Evolutionary conservation across 2,888 invertebrate species (phyloP).

Genomic region (Oxycera nigricornis): DNA sequence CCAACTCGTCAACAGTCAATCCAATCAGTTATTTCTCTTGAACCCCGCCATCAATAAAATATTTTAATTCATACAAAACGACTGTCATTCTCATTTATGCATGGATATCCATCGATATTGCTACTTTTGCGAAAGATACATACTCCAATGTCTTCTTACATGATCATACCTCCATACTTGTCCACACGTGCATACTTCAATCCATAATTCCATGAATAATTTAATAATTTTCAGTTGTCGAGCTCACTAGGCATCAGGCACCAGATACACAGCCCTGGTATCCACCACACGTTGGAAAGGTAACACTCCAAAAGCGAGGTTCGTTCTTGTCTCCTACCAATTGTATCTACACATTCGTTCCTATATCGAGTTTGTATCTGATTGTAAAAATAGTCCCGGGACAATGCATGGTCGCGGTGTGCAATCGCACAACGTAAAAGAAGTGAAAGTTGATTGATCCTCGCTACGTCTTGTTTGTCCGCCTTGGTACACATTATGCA

Average conservation of each 20-base stretch:
- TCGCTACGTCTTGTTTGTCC: constrained; percentile 42
- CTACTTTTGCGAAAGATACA: constrained; percentile 8
- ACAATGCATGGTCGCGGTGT: constrained; percentile 11
- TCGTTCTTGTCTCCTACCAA: not conserved
- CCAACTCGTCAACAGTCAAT: not conserved
- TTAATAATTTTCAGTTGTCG: constrained; percentile 26
- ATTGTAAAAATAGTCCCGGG: not conserved
- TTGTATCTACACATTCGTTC: not conserved
- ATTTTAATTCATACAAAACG: constrained; percentile 45
- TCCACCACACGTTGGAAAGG: not conserved
- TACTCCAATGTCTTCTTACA: constrained; percentile 1
- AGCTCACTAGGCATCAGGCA: not conserved
- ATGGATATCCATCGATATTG: constrained; percentile 45
- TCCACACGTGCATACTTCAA: constrained; percentile 2
- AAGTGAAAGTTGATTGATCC: constrained; percentile 48
- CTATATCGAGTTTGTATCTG: not conserved
- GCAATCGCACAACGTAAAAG: constrained; percentile 25
- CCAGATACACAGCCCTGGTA: not conserved
- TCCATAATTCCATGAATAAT: constrained; percentile 33
- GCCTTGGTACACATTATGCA: constrained; percentile 36
- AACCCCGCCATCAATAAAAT: constrained; percentile 34
- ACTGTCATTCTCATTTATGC: constrained; percentile 46
- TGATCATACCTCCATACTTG: not conserved
- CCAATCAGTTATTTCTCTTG: constrained; percentile 6
- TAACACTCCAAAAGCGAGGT: not conserved